These are phyloP conservation scores for Tanytarsus gracilentus DNA, from an alignment of 2,888 invertebrate genomes.

Conservation along the genomic window DNA sequence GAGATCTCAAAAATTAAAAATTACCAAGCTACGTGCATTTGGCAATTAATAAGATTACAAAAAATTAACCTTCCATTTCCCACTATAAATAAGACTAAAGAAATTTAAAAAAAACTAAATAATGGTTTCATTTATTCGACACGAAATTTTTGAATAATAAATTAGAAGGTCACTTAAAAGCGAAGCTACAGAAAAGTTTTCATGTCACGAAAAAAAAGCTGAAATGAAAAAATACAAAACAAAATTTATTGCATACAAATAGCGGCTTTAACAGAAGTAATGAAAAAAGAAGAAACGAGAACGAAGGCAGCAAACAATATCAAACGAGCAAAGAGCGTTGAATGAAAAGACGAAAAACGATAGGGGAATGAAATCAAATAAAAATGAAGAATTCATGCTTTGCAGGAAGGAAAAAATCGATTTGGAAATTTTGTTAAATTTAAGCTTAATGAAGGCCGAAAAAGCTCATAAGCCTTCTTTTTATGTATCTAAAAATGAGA, in stretches of 20 bases:
- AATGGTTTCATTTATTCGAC: background rate
- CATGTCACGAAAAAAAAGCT: conserved; percentile 4
- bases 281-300: background rate
- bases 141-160: no score
- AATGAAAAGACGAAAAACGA: conserved; percentile 12
- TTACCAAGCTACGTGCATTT: no score
- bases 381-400: conserved; percentile 9
- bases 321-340: background rate
- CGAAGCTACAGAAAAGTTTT: conserved; percentile 5
- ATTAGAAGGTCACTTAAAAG: conserved; percentile 8
- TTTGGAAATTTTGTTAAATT: background rate
- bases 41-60: no score
- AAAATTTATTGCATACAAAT: conserved; percentile 15
- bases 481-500: no score
- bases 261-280: background rate
- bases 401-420: background rate
- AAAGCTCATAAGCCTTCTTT: background rate
- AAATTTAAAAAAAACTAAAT: background rate
- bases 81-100: background rate
- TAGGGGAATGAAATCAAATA: conserved; percentile 13
- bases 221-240: no score
- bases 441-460: background rate
- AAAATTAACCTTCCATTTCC: no score
- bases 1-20: no score
- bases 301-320: background rate